Evolutionary conservation across 1,140 invertebrate species (phyloP), one percentile per base, ranked within the genome.

Genomic region (Scaptomyza pallida): DNA sequence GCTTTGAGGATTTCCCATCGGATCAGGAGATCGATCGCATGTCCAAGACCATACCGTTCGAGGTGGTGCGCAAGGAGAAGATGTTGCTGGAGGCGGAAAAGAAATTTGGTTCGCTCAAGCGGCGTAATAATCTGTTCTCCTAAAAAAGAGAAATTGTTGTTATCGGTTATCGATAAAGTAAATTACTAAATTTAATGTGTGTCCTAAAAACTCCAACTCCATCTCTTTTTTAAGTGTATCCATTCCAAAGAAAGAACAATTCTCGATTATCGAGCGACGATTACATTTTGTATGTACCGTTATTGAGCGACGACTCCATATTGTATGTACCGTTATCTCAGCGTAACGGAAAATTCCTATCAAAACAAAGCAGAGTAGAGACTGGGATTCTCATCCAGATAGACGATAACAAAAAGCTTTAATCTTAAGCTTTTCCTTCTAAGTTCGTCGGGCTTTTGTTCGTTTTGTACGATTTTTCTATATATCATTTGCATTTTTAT

Each of bases 1-100:
- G 95, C 76, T 96, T 96, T 73, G 95, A 96, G 89, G 95, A 96
- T 89, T 95, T 95, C 75, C 94, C 94, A 1, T 94, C 94, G 16
- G 95, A 95, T 69, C 94, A 95, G 56, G 79, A 82, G 64, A 90
- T 90, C 45, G 90, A 90, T 77, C 81, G 85, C 15, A 64, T 89
- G 37, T 89, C 80, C 2, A 88, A 89, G 51, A 90, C 93, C n/a
- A 91, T 93, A 21, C 94, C 94, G 2, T 95, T 95, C 70, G 95
- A 95, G 75, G 94, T 95, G 2, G 92, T 95, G 6, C 91, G 94
- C 13, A 90, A 91, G 65, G 90, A 91, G 41, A 91, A 91, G 75
- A 92, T 86, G 90, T 74, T 92, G 3, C 78, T 92, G 16, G 94
- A 94, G 62, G 92, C 93, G 1, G 94, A 94, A 40, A 94, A 94